Evolutionary conservation across 2,888 invertebrate species (phyloP), one percentile per base, ranked within the genome.

Genomic region (Hofmannophila pseudospretella): DNA sequence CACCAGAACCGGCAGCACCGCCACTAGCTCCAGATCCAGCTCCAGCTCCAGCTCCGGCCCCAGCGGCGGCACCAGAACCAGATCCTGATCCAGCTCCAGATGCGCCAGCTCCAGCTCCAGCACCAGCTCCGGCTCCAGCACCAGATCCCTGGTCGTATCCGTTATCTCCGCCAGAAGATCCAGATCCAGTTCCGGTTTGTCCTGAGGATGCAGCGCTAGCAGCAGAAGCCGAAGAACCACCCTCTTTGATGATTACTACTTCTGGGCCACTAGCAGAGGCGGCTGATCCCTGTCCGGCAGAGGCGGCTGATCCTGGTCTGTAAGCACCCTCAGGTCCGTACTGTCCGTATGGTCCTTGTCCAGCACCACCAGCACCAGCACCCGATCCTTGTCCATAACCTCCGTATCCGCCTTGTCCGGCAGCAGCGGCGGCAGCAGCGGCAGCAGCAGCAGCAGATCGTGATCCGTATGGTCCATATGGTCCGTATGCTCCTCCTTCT

Each of bases 101-200:
- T 9, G 23, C 23, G n/a, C n/a, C 23, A n/a, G 23, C 7, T 23
- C 23, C 23, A n/a, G 23, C 16, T 16, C 16, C 16, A 16, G 34
- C 34, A 11, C 22, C n/a, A 9, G 20, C 29, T 0, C 29, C 40
- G 2, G 40, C 38, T 11, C 44, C 39, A 19, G 40, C 40, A n/a
- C n/a, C n/a, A n/a, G 23, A 7, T n/a, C n/a, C n/a, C n/a, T n/a
- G n/a, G n/a, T n/a, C n/a, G n/a, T n/a, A n/a, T n/a, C n/a, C n/a
- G n/a, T n/a, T n/a, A n/a, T n/a, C n/a, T n/a, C n/a, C n/a, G n/a
- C n/a, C n/a, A 22, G 44, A 10, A 7, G 10, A 7, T 27, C 11
- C 27, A 11, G 10, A 10, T 10, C 12, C 27, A 11, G 38, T 39
- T 12, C 27, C 11, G 10, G 4, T 5, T 27, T 10, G 4, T 27